Base-by-base conservation (phyloP, 1,140 invertebrate genomes). In the Zaprionus gabonicus region DNA sequence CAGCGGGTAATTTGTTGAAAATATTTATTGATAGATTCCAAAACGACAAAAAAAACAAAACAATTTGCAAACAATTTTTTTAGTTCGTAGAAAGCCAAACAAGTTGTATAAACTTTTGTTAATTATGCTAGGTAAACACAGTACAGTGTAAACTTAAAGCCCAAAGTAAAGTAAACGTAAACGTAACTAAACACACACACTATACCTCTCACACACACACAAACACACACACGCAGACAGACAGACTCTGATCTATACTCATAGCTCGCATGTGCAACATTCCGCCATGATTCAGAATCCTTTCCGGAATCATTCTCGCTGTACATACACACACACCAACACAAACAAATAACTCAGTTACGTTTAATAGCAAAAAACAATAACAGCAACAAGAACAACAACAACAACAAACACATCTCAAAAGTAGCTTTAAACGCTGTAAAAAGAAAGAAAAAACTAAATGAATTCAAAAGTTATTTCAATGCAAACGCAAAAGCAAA, bases 401-500 rank as follows among this genome's bases (percentile, higher is more conserved):
- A 62, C 58, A 64, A 64, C 28, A 49, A 70, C 51, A 59, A 60
- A 87, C 71, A 81, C 81, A 81, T 88, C 84, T 84, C 78, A 88
- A 81, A 83, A 65, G 78, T 90, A 88, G 84, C 84, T 88, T 88
- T 88, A 88, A 88, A 87, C 36, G 67, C 67, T 83, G 77, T 83
- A 83, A 63, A 80, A 82, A 56, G 28, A 59, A 53, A 31, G 28
- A 77, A 71, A 38, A 68, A 66, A 20, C 17, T 58, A 27, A 62
- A 6, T 49, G 31, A 70, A 81, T 71, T 69, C 69, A 74, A 62
- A 62, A 59, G 23, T 71, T 72, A 59, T 72, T 71, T 71, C 65
- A 78, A 71, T 34, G 69, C 67, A 64, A 70, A 70, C 66, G 70
- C 63, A 51, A 67, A 78, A 68, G 63, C 51, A 71, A 75, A 80